A percentile compares a stretch with the other conserved stretches of the same genome.
phyloP scores from a whole-genome alignment of 1,140 invertebrate genomes.

The Asbolus verrucosus region DNA sequence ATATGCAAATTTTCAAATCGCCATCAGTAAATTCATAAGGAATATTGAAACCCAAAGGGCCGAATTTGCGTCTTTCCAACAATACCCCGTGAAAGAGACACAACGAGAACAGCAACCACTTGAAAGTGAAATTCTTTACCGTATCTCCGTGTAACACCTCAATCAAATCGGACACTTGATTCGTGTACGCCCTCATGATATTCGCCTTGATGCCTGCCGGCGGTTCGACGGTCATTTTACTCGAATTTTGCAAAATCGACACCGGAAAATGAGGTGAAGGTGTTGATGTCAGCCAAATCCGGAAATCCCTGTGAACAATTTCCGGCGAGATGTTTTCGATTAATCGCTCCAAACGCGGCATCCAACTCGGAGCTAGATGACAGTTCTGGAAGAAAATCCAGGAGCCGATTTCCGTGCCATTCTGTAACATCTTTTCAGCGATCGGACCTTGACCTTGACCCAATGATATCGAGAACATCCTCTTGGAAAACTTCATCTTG shows the following conservation, averaged over 20 bases:
- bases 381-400: conserved; percentile 83
- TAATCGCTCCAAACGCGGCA: conserved; percentile 72
- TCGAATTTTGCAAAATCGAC: conserved; percentile 77
- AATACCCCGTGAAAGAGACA: conserved; percentile 80
- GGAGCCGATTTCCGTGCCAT: conserved; percentile 70
- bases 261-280: conserved; percentile 76
- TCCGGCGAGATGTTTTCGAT: conserved; percentile 69
- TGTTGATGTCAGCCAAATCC: conserved; percentile 81
- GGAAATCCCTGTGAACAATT: conserved; percentile 71
- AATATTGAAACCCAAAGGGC: conserved; percentile 81
- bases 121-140: conserved; percentile 72
- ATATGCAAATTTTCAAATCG: conserved; percentile 79
- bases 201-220: conserved; percentile 77
- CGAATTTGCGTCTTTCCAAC: conserved; percentile 79
- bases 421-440: conserved; percentile 73
- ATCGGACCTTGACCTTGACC: conserved; percentile 79
- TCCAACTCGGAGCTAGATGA: conserved; percentile 80
- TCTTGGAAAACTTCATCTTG: conserved; percentile 69
- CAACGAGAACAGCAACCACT: conserved; percentile 75
- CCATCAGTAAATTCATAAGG: conserved; percentile 81
- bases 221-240: conserved; percentile 81
- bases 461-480: conserved; percentile 76
- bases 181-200: conserved; percentile 72
- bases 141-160: conserved; percentile 69
- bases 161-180: conserved; percentile 67